A percentile compares a stretch with the other conserved stretches of the same genome.
Conservation (phyloP, 2,888 invertebrate genomes). For the Yponomeuta cagnagella region DNA sequence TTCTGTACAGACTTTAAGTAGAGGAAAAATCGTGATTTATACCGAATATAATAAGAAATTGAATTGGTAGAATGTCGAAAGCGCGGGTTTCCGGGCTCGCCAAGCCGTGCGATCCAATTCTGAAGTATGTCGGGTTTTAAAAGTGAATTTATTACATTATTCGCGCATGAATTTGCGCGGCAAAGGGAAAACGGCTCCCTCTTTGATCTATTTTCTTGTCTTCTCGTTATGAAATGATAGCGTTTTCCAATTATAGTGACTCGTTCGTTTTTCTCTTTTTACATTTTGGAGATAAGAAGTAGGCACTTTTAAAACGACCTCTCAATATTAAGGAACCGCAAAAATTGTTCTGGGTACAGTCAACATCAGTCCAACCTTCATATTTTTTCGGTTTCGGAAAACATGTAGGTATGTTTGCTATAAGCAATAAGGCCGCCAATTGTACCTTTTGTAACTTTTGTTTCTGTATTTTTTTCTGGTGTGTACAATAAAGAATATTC, state of each 20-base stretch:
- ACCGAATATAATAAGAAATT: slow-evolving; percentile 47
- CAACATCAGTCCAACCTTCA: too few relatives aligned
- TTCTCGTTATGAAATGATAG: slow-evolving; percentile 21
- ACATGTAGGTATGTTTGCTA: too few relatives aligned
- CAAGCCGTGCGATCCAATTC: slow-evolving; percentile 61
- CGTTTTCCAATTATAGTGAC: slow-evolving; percentile 19
- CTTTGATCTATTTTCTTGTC: slow-evolving; percentile 57
- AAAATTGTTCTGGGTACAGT: too few relatives aligned
- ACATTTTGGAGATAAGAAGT: background rate
- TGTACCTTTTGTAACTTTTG: too few relatives aligned
- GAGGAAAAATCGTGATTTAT: slow-evolving; percentile 34
- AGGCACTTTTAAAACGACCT: background rate
- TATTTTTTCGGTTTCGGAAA: too few relatives aligned
- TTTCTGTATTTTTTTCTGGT: too few relatives aligned
- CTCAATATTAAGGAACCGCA: background rate
- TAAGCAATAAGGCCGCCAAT: too few relatives aligned
- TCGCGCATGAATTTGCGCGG: slow-evolving; percentile 40
- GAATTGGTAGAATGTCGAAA: slow-evolving; percentile 44
- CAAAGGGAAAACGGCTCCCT: slow-evolving; percentile 32
- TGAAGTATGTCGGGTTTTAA: slow-evolving; percentile 42
- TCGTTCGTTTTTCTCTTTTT: background rate
- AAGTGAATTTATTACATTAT: slow-evolving; percentile 60
- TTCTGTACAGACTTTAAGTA: background rate
- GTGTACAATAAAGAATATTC: too few relatives aligned
- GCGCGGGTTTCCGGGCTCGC: slow-evolving; percentile 35